Percentiles rank a stretch among this genome's conserved stretches.
Evolutionary conservation across 2,113 vertebrate genomes (phyloP).

Genomic region (Apus apus): DNA sequence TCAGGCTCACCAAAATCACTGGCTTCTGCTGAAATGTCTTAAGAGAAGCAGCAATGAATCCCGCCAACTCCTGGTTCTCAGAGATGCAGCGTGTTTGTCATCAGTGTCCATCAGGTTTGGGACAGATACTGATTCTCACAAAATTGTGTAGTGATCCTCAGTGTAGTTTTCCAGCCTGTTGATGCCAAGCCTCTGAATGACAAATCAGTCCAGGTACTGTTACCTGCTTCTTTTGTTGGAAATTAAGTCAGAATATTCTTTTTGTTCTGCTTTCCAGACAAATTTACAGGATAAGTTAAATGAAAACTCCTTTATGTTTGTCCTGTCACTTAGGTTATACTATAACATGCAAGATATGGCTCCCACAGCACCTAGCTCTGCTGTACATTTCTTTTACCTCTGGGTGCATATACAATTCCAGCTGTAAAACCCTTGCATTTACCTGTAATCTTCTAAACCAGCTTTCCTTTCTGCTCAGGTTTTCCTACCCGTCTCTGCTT

Average conservation of each 20-base stretch:
- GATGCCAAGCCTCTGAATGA: background rate
- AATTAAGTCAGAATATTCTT: background rate
- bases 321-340: background rate
- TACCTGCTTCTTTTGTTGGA: background rate
- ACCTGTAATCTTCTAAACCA: background rate
- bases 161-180: background rate
- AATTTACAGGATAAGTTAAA: too few relatives aligned
- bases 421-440: background rate
- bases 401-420: background rate
- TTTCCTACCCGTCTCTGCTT: background rate
- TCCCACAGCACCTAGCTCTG: background rate
- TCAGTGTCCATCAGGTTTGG: background rate
- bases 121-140: background rate
- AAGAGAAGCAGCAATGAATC: background rate
- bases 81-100: background rate
- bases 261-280: too few relatives aligned
- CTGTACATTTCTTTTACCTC: background rate
- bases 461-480: background rate
- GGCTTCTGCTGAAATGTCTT: background rate
- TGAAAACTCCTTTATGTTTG: background rate
- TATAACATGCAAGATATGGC: background rate
- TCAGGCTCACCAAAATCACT: rapidly evolving
- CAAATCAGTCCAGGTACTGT: background rate
- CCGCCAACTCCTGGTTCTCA: background rate
- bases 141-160: background rate